These are phyloP conservation scores for Erithacus rubecula DNA, from an alignment of 2,797 vertebrate genomes.

Conservation along the genomic window DNA sequence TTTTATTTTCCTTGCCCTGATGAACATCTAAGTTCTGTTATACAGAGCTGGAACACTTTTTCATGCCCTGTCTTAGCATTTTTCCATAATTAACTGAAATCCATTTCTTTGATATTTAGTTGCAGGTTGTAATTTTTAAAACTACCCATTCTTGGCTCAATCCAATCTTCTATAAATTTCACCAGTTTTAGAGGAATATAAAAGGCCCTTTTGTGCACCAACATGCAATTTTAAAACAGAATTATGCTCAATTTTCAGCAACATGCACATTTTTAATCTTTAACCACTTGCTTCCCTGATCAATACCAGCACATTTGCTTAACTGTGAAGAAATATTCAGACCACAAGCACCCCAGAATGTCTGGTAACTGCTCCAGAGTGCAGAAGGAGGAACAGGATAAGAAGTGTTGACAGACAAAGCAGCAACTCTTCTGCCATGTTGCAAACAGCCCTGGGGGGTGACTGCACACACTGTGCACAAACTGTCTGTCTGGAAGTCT, in stretches of 20 bases:
- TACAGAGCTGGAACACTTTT: not conserved
- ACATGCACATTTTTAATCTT: not conserved
- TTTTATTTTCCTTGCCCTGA: not conserved
- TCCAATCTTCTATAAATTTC: not conserved
- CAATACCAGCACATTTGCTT: not conserved
- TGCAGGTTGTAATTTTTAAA: not conserved
- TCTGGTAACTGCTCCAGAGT: not conserved
- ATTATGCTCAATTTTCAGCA: not conserved
- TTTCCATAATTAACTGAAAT: not conserved
- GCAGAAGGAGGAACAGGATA: constrained; percentile 38
- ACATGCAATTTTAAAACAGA: not conserved
- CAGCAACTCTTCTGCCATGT: not conserved
- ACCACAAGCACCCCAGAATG: not conserved
- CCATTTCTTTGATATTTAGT: not conserved
- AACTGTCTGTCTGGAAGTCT: not conserved
- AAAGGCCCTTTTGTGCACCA: not conserved
- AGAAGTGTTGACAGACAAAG: constrained; percentile 15
- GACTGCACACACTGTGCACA: not conserved
- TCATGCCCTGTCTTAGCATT: not conserved
- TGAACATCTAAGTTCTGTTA: not conserved
- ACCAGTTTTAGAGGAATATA: not conserved
- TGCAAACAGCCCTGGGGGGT: not conserved
- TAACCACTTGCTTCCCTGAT: not conserved
- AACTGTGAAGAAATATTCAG: constrained; percentile 1
- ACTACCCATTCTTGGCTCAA: not conserved